Conservation (phyloP, 1,140 invertebrate genomes). For the Lerema accius region DNA sequence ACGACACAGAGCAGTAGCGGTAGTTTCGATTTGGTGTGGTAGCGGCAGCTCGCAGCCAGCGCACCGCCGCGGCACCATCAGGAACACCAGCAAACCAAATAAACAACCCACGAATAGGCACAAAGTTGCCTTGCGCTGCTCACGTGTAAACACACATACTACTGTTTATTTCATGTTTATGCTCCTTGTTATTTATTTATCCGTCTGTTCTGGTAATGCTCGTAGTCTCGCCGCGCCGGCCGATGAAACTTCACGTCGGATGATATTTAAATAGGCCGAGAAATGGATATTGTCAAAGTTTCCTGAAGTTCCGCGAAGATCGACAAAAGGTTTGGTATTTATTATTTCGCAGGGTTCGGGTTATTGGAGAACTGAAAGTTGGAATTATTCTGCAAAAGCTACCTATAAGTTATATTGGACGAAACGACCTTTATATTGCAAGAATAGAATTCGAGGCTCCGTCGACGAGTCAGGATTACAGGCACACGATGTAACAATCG, state of each 20-base stretch:
- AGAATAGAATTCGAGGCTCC: too few relatives aligned
- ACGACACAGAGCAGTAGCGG: conserved; percentile 8
- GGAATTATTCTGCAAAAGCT: background rate
- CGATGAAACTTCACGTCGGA: conserved; percentile 1
- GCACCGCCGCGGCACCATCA: conserved; percentile 3
- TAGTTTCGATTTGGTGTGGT: conserved; percentile 16
- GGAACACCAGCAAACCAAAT: conserved; percentile 26
- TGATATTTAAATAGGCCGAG: conserved; percentile 6
- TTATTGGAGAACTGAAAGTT: background rate
- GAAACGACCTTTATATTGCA: too few relatives aligned
- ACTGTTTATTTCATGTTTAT: conserved; percentile 24
- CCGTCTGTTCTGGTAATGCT: conserved; percentile 4
- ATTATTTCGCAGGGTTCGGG: background rate
- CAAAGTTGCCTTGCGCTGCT: conserved; percentile 23
- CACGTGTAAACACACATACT: conserved; percentile 23
- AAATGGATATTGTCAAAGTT: conserved; percentile 12
- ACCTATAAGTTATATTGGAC: too few relatives aligned
- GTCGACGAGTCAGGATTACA: too few relatives aligned
- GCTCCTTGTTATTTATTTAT: conserved; percentile 25
- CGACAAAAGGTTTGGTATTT: background rate
- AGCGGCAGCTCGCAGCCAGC: too few relatives aligned
- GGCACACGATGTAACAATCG: too few relatives aligned
- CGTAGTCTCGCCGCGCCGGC: background rate
- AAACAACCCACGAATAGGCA: conserved; percentile 28
- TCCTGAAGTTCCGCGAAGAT: background rate